These are phyloP conservation scores for Galeopterus variegatus DNA, from an alignment of 2,113 vertebrate species.

Conservation along the genomic window DNA sequence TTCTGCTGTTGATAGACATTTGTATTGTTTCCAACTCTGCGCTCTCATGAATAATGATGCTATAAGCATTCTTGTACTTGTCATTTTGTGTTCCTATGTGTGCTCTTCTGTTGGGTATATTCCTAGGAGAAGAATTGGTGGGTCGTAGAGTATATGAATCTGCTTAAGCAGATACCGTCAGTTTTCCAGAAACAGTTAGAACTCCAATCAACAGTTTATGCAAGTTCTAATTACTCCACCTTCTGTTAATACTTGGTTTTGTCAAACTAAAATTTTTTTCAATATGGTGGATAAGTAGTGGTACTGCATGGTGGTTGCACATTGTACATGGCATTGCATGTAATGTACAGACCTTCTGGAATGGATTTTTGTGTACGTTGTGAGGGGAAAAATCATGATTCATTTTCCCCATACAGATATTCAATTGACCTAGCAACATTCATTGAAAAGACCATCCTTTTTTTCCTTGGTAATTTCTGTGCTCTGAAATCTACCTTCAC, in stretches of 20 bases:
- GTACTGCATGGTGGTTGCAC: neutral
- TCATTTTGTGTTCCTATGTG: neutral
- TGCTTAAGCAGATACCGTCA: neutral
- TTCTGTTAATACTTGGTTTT: neutral
- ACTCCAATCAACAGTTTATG: neutral
- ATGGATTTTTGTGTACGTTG: neutral
- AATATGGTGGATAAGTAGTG: neutral
- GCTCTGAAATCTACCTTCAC: neutral
- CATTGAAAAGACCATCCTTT: neutral
- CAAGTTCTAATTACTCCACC: neutral
- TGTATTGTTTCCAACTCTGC: neutral
- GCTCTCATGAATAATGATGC: neutral
- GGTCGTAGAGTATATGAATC: neutral
- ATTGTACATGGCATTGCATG: neutral
- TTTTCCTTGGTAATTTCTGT: neutral
- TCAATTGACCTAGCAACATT: neutral
- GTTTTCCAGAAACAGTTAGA: neutral
- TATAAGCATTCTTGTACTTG: neutral
- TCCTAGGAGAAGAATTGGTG: neutral
- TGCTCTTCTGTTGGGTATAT: neutral
- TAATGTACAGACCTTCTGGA: neutral
- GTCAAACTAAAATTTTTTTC: neutral
- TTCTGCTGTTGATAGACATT: neutral
- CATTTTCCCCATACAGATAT: neutral
- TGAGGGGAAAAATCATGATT: neutral